These are phyloP conservation scores for Lochmaea capreae DNA, from an alignment of 2,888 invertebrate genomes.

Conservation along the genomic window DNA sequence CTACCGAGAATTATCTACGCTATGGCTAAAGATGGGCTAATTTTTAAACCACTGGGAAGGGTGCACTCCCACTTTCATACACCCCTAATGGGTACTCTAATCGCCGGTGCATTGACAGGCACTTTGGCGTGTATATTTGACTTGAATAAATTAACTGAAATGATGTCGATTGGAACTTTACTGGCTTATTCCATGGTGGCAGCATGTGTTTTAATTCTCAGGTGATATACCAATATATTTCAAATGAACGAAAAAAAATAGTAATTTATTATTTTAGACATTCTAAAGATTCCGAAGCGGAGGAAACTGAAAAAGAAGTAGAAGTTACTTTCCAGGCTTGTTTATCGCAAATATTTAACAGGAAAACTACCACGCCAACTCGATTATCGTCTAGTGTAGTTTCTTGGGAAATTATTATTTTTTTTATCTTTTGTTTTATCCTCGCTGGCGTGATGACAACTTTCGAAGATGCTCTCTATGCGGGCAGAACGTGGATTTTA, in stretches of 20 bases:
- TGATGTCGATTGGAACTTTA: constrained; percentile 91
- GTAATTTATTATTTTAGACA: constrained; percentile 57
- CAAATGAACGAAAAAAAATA: neutral
- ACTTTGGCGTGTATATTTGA: constrained; percentile 86
- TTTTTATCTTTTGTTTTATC: constrained; percentile 61
- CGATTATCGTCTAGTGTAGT: constrained; percentile 66
- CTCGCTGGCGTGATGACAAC: constrained; percentile 60
- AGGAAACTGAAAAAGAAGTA: constrained; percentile 55
- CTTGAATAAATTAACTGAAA: constrained; percentile 84
- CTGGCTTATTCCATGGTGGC: constrained; percentile 92
- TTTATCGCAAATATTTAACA: constrained; percentile 66
- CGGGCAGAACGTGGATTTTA: constrained; percentile 60
- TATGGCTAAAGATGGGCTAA: constrained; percentile 87
- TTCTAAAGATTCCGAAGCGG: constrained; percentile 63
- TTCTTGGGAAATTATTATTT: constrained; percentile 66
- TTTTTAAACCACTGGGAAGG: constrained; percentile 78
- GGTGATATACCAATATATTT: constrained; percentile 66
- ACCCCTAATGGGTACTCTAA: constrained; percentile 78
- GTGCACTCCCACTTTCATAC: constrained; percentile 79
- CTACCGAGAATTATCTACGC: constrained; percentile 86
- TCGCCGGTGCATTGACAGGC: constrained; percentile 78
- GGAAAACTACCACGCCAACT: constrained; percentile 63
- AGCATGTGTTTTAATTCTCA: constrained; percentile 83
- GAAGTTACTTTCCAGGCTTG: constrained; percentile 55
- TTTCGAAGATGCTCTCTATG: constrained; percentile 59